Conservation (phyloP, 2,113 vertebrate genomes). For the Myrmophylax atrothorax region DNA sequence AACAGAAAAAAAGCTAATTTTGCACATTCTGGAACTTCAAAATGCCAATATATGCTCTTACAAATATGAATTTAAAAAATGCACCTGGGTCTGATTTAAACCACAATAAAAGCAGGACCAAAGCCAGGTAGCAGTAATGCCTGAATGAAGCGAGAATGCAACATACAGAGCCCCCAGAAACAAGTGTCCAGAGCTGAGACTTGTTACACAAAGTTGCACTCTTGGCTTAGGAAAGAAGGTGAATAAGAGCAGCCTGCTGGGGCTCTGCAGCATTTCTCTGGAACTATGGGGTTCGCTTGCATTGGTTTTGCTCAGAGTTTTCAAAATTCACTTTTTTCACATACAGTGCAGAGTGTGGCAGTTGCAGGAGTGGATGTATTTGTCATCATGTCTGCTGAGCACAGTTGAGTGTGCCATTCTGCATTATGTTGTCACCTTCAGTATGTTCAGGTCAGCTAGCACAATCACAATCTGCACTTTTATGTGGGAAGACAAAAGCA, state of each 20-base stretch:
- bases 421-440: neutral
- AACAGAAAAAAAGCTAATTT: neutral
- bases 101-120: neutral
- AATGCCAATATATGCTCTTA: neutral
- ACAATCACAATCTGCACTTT: neutral
- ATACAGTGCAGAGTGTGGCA: neutral
- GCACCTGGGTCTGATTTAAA: neutral
- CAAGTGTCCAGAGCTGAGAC: neutral
- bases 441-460: neutral
- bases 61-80: neutral
- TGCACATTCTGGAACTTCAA: neutral
- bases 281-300: neutral
- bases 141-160: neutral
- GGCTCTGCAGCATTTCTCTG: neutral
- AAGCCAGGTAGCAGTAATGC: neutral
- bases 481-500: neutral
- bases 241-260: neutral
- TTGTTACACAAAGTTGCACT: neutral
- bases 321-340: neutral
- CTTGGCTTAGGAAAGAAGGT: neutral
- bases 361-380: neutral
- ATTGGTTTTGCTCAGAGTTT: neutral
- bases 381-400: neutral
- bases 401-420: neutral
- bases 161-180: neutral